phyloP scores from a whole-genome alignment of 2,888 invertebrate genomes.

The Pardosa pseudoannulata region DNA sequence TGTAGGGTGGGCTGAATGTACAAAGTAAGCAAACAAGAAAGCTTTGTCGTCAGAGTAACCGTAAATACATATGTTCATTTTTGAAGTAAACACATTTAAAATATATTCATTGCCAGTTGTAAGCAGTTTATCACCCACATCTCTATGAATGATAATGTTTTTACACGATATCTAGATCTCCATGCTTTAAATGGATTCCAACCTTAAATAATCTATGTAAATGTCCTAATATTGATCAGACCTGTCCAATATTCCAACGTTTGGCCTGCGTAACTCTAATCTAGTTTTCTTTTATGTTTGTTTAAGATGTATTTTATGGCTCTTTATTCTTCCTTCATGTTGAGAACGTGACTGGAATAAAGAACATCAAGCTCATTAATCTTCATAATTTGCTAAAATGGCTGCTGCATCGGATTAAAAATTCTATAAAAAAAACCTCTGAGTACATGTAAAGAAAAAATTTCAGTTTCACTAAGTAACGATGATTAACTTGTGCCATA shows the following conservation, averaged over 20 bases:
- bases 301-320: conserved; percentile 68
- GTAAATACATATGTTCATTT: too few species aligned
- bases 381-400: conserved; percentile 67
- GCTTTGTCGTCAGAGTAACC: too few species aligned
- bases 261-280: conserved; percentile 30
- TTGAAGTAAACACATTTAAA: too few species aligned
- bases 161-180: not conserved
- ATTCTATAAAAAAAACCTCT: conserved; percentile 52
- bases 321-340: conserved; percentile 27
- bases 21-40: too few species aligned
- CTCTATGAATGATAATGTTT: not conserved
- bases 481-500: conserved; percentile 61
- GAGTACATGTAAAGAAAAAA: not conserved
- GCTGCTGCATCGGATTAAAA: conserved; percentile 62
- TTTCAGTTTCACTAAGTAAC: conserved; percentile 37
- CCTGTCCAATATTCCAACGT: conserved; percentile 23
- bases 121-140: too few species aligned
- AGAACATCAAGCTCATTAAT: conserved; percentile 51
- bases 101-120: too few species aligned
- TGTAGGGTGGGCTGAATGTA: too few species aligned
- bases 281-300: conserved; percentile 64
- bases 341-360: conserved; percentile 57
- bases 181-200: not conserved
- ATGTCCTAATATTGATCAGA: conserved; percentile 38
- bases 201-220: conserved; percentile 40